Percentiles rank a stretch among this genome's conserved stretches.
Evolutionary conservation across 2,888 invertebrate genomes (phyloP).

Genomic region (Hemicrepidius hirtus): DNA sequence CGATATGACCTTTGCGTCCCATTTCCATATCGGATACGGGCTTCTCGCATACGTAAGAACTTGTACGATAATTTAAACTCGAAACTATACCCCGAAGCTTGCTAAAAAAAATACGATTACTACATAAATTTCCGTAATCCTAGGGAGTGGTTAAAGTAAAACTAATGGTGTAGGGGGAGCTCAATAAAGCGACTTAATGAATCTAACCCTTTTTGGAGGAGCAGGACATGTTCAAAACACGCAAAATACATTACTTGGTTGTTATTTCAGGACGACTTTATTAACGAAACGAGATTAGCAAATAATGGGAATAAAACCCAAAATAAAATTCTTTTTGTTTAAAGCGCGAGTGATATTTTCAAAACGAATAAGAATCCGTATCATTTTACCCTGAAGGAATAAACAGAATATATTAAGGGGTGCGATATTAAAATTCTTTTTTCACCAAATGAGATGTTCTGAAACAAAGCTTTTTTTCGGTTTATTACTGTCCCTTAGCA

Average conservation of each 20-base stretch:
- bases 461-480: too few relatives aligned
- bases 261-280: background rate
- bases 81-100: conserved; percentile 87
- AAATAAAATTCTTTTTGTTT: conserved; percentile 1
- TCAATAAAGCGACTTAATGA: background rate
- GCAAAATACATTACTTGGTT: conserved; percentile 7
- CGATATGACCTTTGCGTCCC: conserved; percentile 83
- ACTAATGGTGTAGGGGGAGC: too few relatives aligned
- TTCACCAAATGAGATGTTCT: too few relatives aligned
- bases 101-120: conserved; percentile 64
- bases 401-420: too few relatives aligned
- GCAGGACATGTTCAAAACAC: background rate
- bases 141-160: background rate
- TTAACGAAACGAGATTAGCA: background rate
- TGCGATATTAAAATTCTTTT: too few relatives aligned
- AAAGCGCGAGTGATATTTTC: background rate
- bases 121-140: background rate
- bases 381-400: too few relatives aligned
- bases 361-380: too few relatives aligned
- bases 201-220: conserved; percentile 1
- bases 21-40: conserved; percentile 85
- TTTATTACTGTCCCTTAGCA: too few relatives aligned
- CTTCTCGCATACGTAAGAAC: conserved; percentile 85
- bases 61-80: conserved; percentile 91
- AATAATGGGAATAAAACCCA: background rate